Evolutionary conservation across 2,888 invertebrate species (phyloP), one percentile per base, ranked within the genome.

Genomic region (Xanthorhoe designata): DNA sequence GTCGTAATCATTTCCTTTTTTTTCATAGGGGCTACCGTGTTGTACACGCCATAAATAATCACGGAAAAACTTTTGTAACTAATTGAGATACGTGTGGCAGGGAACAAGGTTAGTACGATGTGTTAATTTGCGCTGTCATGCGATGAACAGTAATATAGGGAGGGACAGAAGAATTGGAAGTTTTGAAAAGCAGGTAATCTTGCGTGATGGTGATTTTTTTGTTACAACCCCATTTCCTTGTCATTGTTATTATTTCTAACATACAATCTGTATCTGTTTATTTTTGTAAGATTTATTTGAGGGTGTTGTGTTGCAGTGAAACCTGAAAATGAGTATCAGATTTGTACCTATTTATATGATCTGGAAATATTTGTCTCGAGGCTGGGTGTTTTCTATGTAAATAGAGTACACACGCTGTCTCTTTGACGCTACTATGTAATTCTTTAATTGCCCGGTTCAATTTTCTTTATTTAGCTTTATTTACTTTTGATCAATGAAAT

Each of bases 51-150:
- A 47, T 47, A 47, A 47, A 47, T 47, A 15, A 47, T 47, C 47
- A 47, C 15, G 47, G 47, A 47, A 47, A 47, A 47, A 47, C 17
- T 15, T 15, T 17, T 47, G 15, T 47, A 76, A 72, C 75, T 79
- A 78, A 80, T 79, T 76, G 73, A 54, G 74, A 69, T 78, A 78
- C 77, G 78, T 78, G 78, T 76, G 75, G 77, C 71, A 77, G 76
- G 78, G 79, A 63, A 68, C 71, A 71, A 64, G 68, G 78, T 78
- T 81, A 79, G 80, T 77, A 79, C 82, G 87, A 91, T 84, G 91
- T 91, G 91, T 91, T 92, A 92, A 92, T 92, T 91, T 87, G 78
- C 73, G 76, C 84, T 87, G 92, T 91, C 91, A 92, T 92, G 92
- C 91, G 85, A 92, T 89, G 89, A 88, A 84, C 81, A 83, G 82